Percentiles rank a stretch among this genome's conserved stretches.
Conservation (phyloP, 2,888 invertebrate species). For the Embidobia sp. region DNA sequence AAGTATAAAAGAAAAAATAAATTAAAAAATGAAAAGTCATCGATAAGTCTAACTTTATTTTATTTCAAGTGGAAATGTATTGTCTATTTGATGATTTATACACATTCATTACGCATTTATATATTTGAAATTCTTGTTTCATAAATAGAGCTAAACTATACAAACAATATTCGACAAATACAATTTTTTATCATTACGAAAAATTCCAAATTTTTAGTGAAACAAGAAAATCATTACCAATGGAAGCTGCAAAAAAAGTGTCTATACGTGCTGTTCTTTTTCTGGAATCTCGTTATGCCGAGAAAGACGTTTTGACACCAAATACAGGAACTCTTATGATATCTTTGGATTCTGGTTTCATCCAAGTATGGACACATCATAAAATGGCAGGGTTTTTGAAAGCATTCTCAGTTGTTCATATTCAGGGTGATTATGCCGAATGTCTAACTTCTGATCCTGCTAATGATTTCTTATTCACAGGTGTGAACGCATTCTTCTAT, state of each 20-base stretch:
- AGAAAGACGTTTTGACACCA: slow-evolving; percentile 69
- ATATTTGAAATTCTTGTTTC: too few relatives aligned
- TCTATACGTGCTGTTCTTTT: slow-evolving; percentile 81
- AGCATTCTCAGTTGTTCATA: slow-evolving; percentile 87
- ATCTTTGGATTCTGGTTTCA: slow-evolving; percentile 88
- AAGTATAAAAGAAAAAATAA: too few relatives aligned
- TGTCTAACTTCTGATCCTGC: slow-evolving; percentile 87
- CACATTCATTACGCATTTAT: too few relatives aligned
- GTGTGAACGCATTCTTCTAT: slow-evolving; percentile 72
- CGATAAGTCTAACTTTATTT: too few relatives aligned
- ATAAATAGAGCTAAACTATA: too few relatives aligned
- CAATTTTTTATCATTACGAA: too few relatives aligned
- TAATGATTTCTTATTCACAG: slow-evolving; percentile 88
- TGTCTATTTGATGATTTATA: too few relatives aligned
- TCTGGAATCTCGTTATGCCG: slow-evolving; percentile 84
- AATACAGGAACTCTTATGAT: slow-evolving; percentile 86
- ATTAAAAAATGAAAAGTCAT: too few relatives aligned
- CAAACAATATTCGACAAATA: too few relatives aligned
- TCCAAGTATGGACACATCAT: slow-evolving; percentile 93
- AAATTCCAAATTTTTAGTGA: background rate
- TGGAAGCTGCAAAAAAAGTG: background rate
- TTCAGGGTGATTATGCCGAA: slow-evolving; percentile 86
- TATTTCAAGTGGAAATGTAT: too few relatives aligned
- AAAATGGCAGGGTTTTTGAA: slow-evolving; percentile 87
- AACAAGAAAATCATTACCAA: background rate